phyloP scores from a whole-genome alignment of 2,888 invertebrate genomes.

The Drosophila neutralis region DNA sequence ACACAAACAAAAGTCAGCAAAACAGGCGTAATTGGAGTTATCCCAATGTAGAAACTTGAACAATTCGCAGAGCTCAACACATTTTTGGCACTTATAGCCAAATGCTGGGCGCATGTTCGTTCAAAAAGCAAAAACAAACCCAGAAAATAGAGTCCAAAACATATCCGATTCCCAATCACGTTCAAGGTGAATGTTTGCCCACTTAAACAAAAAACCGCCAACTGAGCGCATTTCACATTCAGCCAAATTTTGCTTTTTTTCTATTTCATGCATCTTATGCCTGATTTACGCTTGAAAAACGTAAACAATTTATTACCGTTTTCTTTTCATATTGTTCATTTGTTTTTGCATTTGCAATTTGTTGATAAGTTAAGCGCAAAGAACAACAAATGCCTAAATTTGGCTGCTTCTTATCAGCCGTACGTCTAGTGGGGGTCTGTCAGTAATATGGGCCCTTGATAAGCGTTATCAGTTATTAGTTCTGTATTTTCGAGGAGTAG shows the following conservation, averaged over 20 bases:
- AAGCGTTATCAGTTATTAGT: constrained; percentile 54
- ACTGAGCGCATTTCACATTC: constrained; percentile 34
- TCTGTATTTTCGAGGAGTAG: constrained; percentile 35
- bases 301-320: constrained; percentile 23
- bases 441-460: constrained; percentile 26
- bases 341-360: constrained; percentile 6
- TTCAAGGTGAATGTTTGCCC: constrained; percentile 75
- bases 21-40: constrained; percentile 54
- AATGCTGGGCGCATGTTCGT: constrained; percentile 43
- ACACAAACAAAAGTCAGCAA: constrained; percentile 59
- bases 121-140: constrained; percentile 15
- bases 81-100: constrained; percentile 32
- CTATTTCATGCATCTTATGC: not conserved
- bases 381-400: constrained; percentile 18
- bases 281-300: constrained; percentile 16
- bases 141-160: constrained; percentile 1
- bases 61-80: constrained; percentile 52
- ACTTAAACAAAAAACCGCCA: constrained; percentile 27
- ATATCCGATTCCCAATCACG: constrained; percentile 74
- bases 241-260: not conserved
- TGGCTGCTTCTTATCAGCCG: constrained; percentile 28
- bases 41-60: constrained; percentile 21
- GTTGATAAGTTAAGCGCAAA: constrained; percentile 37
- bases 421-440: constrained; percentile 70
- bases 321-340: constrained; percentile 7